Percentiles rank a stretch among this genome's conserved stretches.
Evolutionary conservation across 2,113 vertebrate species (phyloP).

Genomic region (Felis catus): DNA sequence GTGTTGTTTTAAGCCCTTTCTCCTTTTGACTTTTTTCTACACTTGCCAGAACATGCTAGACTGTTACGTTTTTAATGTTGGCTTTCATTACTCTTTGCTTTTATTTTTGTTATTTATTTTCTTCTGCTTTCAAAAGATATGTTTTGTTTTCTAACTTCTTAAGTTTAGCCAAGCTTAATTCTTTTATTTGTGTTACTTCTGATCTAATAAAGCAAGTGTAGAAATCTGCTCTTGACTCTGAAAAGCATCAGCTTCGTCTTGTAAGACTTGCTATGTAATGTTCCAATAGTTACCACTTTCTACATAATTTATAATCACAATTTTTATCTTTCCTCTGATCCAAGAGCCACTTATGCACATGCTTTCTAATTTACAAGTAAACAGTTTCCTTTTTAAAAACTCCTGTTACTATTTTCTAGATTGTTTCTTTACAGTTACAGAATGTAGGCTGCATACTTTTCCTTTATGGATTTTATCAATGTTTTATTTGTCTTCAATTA

Average conservation of each 20-base stretch:
- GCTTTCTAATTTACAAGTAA: constrained; percentile 24
- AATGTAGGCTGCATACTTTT: background rate
- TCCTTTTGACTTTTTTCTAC: background rate
- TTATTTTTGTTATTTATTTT: constrained; percentile 12
- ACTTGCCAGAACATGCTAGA: background rate
- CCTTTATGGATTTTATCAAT: background rate
- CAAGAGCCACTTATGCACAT: background rate
- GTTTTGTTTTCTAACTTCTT: constrained; percentile 32
- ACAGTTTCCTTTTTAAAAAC: background rate
- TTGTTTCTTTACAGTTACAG: background rate
- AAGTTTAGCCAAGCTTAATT: constrained; percentile 17
- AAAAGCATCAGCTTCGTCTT: background rate
- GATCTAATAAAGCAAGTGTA: background rate
- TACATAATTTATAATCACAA: background rate
- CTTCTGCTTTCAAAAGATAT: background rate
- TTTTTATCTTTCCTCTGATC: constrained; percentile 35
- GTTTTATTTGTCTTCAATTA: constrained; percentile 21
- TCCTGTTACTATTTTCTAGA: background rate
- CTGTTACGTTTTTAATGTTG: background rate
- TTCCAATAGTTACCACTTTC: constrained; percentile 13
- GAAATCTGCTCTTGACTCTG: background rate
- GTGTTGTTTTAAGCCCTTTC: background rate
- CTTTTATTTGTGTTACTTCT: constrained; percentile 25
- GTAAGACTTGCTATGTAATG: background rate
- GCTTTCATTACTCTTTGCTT: background rate